Base-by-base conservation (phyloP, 2,113 vertebrate genomes). In the Perccottus glenii region DNA sequence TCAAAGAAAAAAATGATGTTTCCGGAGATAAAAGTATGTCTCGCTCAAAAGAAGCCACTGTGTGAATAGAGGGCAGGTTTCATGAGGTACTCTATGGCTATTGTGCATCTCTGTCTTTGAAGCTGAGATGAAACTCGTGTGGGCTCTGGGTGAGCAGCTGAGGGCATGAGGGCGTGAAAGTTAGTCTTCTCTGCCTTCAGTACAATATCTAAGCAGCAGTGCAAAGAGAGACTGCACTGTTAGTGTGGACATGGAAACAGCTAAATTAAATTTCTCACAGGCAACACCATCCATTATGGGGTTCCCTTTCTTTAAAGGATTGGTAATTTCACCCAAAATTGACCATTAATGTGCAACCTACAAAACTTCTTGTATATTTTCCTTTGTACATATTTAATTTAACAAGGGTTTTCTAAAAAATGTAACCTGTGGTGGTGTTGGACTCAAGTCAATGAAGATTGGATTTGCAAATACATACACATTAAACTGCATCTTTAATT, bases 21-120 rank as follows among this genome's bases (percentile, higher is more conserved):
- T 80, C 67, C 36, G n/a, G 71, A 85, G 82, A 88, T 85, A 86
- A 80, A 75, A 56, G 15, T 52, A 11, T 56, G 33, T 70, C 27
- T 60, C 36, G 42, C 19, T 69, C 66, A 66, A 78, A 73, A 45
- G 70, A 64, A 60, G 60, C 45, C 16, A 55, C 38, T 19, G 53
- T 36, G 40, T 67, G 66, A 78, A 59, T 50, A 50, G 68, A 58
- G 51, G 46, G 11, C 44, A 42, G 35, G 11, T 64, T 78, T 62
- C 65, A 69, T 67, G 57, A 55, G 64, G 60, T 14, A 15, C 40
- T 59, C 67, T n/a, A 11, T 33, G 48, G 80, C 70, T 69, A 46
- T 76, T 85, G 74, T 84, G 55, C 48, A 19, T 60, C 57, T 56
- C 60, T 55, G 44, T 75, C 77, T 85, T 87, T 82, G 76, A 86